phyloP scores from a whole-genome alignment of 2,797 vertebrate species.

The Hybognathus amarus region DNA sequence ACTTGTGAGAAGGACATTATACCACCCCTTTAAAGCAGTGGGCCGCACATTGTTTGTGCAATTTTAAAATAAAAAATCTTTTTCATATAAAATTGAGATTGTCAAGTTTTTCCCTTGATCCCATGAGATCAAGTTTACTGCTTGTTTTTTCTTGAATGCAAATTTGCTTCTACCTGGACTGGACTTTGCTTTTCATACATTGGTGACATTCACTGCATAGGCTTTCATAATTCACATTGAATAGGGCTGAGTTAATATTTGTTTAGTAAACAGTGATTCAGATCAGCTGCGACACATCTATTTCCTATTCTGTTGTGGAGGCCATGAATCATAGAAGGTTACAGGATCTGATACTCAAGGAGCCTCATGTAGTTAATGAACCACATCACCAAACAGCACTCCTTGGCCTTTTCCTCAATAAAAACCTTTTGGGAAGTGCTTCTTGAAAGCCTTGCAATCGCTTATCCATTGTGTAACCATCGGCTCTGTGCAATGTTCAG shows the following conservation, averaged over 20 bases:
- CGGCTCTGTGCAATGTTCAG: slow-evolving; percentile 5
- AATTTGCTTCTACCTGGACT: neutral
- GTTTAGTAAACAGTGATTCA: slow-evolving; percentile 31
- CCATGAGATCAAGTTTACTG: neutral
- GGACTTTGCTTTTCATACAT: neutral
- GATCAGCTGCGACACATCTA: slow-evolving; percentile 28
- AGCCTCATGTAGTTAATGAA: slow-evolving; percentile 48
- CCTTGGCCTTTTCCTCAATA: neutral
- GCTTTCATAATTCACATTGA: slow-evolving; percentile 25
- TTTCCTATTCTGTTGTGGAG: slow-evolving; percentile 8
- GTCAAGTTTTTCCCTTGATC: slow-evolving; percentile 18
- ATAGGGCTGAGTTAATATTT: slow-evolving; percentile 4
- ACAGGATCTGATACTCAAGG: slow-evolving; percentile 13
- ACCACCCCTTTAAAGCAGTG: neutral
- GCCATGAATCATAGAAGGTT: slow-evolving; percentile 47
- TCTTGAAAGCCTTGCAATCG: slow-evolving; percentile 31
- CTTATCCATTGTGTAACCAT: slow-evolving; percentile 20
- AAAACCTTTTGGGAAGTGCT: slow-evolving; percentile 26
- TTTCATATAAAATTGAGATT: neutral
- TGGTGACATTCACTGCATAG: neutral
- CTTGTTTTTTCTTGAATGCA: neutral
- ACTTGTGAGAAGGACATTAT: too few relatives aligned
- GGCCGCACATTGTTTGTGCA: neutral
- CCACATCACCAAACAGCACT: slow-evolving; percentile 29
- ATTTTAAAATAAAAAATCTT: neutral